Evolutionary conservation across 2,797 vertebrate genomes (phyloP), one percentile per base, ranked within the genome.

Genomic region (Benthosema pterotum): DNA sequence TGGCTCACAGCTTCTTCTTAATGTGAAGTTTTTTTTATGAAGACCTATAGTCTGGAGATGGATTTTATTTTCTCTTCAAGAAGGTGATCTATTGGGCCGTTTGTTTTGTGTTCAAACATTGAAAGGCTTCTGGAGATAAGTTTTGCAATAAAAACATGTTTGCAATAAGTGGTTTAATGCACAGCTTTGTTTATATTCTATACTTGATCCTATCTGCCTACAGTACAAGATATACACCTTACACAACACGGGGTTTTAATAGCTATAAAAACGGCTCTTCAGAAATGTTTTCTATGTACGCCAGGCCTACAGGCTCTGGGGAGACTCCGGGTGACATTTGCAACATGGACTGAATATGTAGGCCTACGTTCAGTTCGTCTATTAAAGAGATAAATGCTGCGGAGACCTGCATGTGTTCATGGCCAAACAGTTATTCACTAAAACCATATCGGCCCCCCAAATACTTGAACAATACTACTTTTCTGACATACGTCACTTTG

Each of bases 111-210:
- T 75, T 84, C 77, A 76, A 65, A 72, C 68, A 53, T 69, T 46
- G 53, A 63, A 63, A 82, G 73, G 69, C 69, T 83, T 83, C 74
- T 63, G 65, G 71, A 76, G 69, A 69, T 65, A 63, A 71, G 42
- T 85, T 89, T 87, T 87, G 87, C 85, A 89, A 88, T 85, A 91
- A 89, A 83, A 89, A 88, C n/a, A 54, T 68, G 65, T 87, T 87
- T 82, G 78, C 77, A 83, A 80, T 19, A 79, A 52, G 32, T 38
- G 32, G 32, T 38, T 38, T 38, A 38, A 38, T 38, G 32, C 9
- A 11, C 32, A 38, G 32, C 32, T 38, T 38, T 38, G 22, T 25
- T n/a, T 25, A 5, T 25, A 25, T 25, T 25, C 32, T 9, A 15
- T 3, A 22, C 4, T 13, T 62, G 1, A 11, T 46, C 46, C 19